Conservation (phyloP, 2,888 invertebrate species). For the Agrochola lota region DNA sequence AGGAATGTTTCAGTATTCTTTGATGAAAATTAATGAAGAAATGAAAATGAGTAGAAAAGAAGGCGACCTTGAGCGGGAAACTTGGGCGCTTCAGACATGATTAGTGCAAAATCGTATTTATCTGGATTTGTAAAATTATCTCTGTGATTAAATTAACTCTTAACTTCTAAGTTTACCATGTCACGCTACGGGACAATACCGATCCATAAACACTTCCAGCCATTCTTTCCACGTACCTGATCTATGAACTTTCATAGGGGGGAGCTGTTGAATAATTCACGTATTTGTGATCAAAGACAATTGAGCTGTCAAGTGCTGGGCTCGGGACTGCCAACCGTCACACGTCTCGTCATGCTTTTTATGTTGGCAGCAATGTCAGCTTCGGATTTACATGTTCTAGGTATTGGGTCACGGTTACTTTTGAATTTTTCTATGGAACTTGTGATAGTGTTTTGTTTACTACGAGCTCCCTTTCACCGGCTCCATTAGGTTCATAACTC, state of each 20-base stretch:
- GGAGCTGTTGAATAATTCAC: conserved; percentile 82
- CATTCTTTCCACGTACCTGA: conserved; percentile 48
- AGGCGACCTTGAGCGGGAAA: too few species aligned
- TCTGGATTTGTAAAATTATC: not conserved
- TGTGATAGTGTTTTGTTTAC: conserved; percentile 9
- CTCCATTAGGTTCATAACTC: too few species aligned
- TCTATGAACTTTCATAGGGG: conserved; percentile 53
- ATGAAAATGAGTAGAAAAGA: too few species aligned
- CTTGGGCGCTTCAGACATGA: not conserved
- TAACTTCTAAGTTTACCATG: not conserved
- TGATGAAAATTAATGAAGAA: too few species aligned
- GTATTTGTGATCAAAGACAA: conserved; percentile 87
- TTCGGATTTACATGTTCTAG: conserved; percentile 56
- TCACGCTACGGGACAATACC: not conserved
- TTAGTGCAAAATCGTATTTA: not conserved
- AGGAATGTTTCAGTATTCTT: not conserved
- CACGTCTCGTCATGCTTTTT: conserved; percentile 75
- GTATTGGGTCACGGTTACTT: conserved; percentile 48
- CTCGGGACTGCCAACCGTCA: conserved; percentile 70
- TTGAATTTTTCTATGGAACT: conserved; percentile 6
- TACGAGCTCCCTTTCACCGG: too few species aligned
- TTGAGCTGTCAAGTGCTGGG: conserved; percentile 78
- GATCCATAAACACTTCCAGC: conserved; percentile 1
- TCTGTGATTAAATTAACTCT: not conserved
- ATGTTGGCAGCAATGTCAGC: conserved; percentile 69